A percentile compares a stretch with the other conserved stretches of the same genome.
phyloP scores from a whole-genome alignment of 2,113 vertebrate genomes.

The Geococcyx californianus region DNA sequence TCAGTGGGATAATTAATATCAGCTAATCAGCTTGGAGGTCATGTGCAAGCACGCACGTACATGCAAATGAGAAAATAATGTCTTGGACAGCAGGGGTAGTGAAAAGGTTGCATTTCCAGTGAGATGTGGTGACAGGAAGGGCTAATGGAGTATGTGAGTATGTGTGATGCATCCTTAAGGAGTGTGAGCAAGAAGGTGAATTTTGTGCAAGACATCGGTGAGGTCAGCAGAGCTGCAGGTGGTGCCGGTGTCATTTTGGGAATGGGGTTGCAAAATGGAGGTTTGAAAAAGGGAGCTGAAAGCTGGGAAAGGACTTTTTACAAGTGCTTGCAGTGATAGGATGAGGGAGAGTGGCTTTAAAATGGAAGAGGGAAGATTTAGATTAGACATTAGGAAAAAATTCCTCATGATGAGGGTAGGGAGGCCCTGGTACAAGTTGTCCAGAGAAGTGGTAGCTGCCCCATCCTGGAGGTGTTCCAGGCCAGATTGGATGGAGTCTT shows the following conservation, averaged over 20 bases:
- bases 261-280: background rate
- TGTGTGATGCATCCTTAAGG: background rate
- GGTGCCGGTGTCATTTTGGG: background rate
- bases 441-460: no score
- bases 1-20: background rate
- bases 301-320: no score
- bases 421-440: no score
- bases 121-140: background rate
- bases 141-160: fast-evolving
- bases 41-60: fast-evolving
- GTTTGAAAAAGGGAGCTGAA: no score
- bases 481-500: no score
- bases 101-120: background rate
- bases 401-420: no score
- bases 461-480: no score
- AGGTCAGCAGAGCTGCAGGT: background rate
- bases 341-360: no score
- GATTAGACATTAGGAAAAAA: no score
- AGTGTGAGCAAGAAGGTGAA: background rate
- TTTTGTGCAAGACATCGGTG: background rate
- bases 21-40: background rate
- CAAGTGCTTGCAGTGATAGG: no score
- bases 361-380: no score
- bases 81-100: background rate
- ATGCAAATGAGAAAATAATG: background rate